Evolutionary conservation across 2,888 invertebrate species (phyloP).

Genomic region (Caenorhabditis sp.): DNA sequence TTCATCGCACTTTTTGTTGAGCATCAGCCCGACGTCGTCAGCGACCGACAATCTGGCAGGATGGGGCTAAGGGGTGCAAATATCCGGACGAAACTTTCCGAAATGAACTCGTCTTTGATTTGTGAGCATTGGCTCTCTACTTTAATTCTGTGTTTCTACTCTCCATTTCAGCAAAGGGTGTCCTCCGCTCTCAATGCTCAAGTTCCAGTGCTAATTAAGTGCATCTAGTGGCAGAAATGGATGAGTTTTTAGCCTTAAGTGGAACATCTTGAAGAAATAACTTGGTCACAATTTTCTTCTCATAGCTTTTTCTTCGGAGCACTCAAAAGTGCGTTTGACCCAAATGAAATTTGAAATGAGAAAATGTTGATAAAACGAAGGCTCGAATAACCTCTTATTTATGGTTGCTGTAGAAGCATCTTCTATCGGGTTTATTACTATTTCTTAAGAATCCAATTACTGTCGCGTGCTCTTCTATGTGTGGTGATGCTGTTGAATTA

Average conservation of each 20-base stretch:
- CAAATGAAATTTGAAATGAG: not conserved
- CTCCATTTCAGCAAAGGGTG: not conserved
- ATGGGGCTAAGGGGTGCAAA: slow-evolving; percentile 35
- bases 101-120: slow-evolving; percentile 56
- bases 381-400: slow-evolving; percentile 11
- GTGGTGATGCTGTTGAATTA: not conserved
- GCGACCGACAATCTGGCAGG: not conserved
- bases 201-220: slow-evolving; percentile 15
- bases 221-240: not conserved
- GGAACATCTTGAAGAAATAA: too few species aligned
- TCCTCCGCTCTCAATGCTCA: not conserved
- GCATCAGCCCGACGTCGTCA: not conserved
- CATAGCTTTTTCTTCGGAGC: too few species aligned
- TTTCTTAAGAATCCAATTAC: slow-evolving; percentile 38
- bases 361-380: not conserved
- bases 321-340: too few species aligned
- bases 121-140: slow-evolving; percentile 47
- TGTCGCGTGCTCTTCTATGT: slow-evolving; percentile 6
- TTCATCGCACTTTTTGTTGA: slow-evolving; percentile 20
- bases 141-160: not conserved
- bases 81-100: slow-evolving; percentile 44
- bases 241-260: too few species aligned
- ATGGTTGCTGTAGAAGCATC: not conserved
- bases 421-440: slow-evolving; percentile 14
- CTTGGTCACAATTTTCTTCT: too few species aligned